Base-by-base conservation (phyloP, 2,888 invertebrate genomes). In the Leucoma salicis region DNA sequence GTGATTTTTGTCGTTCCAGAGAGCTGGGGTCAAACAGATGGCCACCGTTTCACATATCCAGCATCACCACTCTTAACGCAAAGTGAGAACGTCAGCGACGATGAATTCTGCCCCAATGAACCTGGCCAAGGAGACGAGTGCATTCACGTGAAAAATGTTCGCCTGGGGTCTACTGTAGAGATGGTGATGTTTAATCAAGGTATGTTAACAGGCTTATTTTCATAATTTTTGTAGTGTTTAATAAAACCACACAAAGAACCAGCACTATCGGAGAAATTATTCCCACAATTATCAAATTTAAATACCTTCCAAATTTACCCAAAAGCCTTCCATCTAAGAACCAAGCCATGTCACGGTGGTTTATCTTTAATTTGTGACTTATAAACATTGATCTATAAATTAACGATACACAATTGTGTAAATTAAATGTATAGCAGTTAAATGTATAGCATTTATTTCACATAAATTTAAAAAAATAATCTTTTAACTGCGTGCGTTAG, bases 41-140 rank as follows among this genome's bases (percentile, higher is more conserved):
- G 95, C 37, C 91, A 94, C 13, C 93, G 95, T 6, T 94, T 96
- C 74, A 92, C 92, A 21, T 94, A 93, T 65, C 96, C 96, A 0
- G 91, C 94, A 1, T 94, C 94, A 0, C 95, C 96, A 0, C 85
- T 95, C 28, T 85, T 96, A 46, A 95, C 95, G 1, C 96, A 96
- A 70, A 88, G 90, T 0, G 71, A 75, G 0, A 93, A 94, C 52
- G 88, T 94, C 11, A 76, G 90, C 0, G 70, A 83, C 5, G 81
- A 88, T 34, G 70, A 90, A 14, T 70, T 92, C 46, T 94, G 94
- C 61, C 53, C 79, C 60, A 82, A 71, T 1, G 78, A 53, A 2
- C 50, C 77, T 33, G 76, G 82, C 16, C 57, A 79, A 3, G 75
- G 85, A 53, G 76, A 91, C 64, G 94, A 94, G 72, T 96, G 96